Conservation (phyloP, 2,888 invertebrate species). For the Pristionchus arcanus region DNA sequence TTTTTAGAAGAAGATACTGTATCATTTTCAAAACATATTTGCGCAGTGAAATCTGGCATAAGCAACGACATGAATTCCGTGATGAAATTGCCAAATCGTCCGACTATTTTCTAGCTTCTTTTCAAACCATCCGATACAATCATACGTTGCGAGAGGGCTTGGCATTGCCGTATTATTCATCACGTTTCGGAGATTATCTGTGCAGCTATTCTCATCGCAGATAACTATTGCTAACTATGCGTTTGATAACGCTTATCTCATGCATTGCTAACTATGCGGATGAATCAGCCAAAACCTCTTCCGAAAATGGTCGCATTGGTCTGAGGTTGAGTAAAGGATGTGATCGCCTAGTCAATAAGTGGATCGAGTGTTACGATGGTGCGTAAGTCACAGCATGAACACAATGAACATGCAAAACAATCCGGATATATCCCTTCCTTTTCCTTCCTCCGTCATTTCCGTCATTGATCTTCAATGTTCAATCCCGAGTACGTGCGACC, state of each 20-base stretch:
- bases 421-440: neutral
- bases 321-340: neutral
- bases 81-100: neutral
- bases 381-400: neutral
- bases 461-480: constrained; percentile 22
- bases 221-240: neutral
- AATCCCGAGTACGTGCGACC: constrained; percentile 10
- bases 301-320: neutral
- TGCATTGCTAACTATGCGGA: neutral
- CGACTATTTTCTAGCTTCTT: neutral
- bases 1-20: neutral
- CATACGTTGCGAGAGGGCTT: neutral
- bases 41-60: neutral
- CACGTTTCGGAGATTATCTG: neutral
- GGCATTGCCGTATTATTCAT: neutral
- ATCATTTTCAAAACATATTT: neutral
- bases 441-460: neutral
- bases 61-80: neutral
- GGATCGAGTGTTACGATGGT: neutral
- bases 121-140: neutral
- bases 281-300: constrained; percentile 23
- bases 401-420: constrained; percentile 7
- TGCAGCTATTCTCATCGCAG: neutral
- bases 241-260: constrained; percentile 2
- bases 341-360: neutral